These are phyloP conservation scores for Ptilonorhynchus violaceus DNA, from an alignment of 2,113 vertebrate species.

Conservation along the genomic window DNA sequence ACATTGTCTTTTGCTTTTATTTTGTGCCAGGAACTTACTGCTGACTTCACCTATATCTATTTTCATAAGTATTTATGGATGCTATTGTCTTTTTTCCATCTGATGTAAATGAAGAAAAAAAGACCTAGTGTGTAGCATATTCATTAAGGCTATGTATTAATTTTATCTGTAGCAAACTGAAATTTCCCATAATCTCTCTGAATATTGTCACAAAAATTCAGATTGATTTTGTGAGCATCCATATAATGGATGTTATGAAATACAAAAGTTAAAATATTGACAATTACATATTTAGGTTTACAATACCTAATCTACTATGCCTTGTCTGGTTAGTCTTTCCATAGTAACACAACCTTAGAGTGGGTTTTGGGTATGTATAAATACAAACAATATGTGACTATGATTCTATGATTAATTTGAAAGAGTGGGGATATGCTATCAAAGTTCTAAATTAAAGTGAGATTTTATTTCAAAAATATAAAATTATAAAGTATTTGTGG, in stretches of 20 bases:
- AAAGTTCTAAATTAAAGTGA: background rate
- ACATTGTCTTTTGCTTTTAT: conserved; percentile 59
- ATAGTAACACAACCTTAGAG: background rate
- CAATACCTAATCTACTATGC: background rate
- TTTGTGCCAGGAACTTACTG: conserved; percentile 28
- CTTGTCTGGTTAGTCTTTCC: background rate
- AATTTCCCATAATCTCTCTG: background rate
- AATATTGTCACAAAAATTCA: background rate
- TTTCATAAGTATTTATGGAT: background rate
- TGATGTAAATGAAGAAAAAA: background rate
- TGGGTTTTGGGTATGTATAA: background rate
- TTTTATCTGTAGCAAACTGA: background rate
- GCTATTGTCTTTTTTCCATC: background rate
- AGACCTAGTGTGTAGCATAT: background rate
- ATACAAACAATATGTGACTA: background rate
- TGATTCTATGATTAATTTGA: background rate
- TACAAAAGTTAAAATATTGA: background rate
- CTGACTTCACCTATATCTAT: conserved; percentile 4
- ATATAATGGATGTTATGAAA: background rate
- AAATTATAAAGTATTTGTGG: background rate
- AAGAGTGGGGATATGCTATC: background rate
- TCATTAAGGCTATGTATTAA: background rate
- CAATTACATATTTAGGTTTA: background rate
- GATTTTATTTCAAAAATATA: background rate
- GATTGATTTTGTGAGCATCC: background rate